Evolutionary conservation across 2,888 invertebrate species (phyloP), one percentile per base, ranked within the genome.

Genomic region (Noctua janthe): DNA sequence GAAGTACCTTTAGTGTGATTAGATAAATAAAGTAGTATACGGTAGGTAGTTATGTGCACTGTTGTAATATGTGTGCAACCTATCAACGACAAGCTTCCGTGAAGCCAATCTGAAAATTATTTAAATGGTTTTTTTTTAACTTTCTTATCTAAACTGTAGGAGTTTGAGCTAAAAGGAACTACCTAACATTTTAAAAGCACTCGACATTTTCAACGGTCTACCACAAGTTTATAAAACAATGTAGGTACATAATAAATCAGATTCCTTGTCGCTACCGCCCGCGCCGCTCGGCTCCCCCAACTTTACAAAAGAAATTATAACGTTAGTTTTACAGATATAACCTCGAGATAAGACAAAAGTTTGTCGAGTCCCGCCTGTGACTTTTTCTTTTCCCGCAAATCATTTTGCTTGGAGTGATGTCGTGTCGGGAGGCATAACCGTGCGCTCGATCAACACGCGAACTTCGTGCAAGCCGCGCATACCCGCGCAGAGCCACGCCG

Each of bases 401-500:
- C 73, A 81, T 81, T 83, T 71, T 76, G 56, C 23, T 54, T 56
- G 71, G 83, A 81, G 77, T 75, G 82, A 69, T 85, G 78, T 29
- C 89, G 83, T 89, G 89, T 74, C 81, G 66, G 73, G 29, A 47
- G 49, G 64, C 56, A 82, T 77, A 77, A 76, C 47, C 69, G 59
- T 23, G 43, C 64, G 87, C 78, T 74, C 78, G 64, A 84, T 82
- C 81, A 78, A 80, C 89, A 89, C 87, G 89, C 89, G 71, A 87
- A 79, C 54, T 20, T 62, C 76, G 85, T 75, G 76, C 86, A 62
- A 74, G 4, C 56, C 82, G 69, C 75, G 51, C n/a, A 1, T 8
- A 47, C 47, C 15, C 69, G 67, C 23, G 13, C 43, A 13, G 49
- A 23, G 35, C 56, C 78, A 56, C 78, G 15, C n/a, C 47, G 62